Percentiles rank a stretch among this genome's conserved stretches.
phyloP scores from a whole-genome alignment of 1,140 invertebrate genomes.

The Agrypnia vestita region DNA sequence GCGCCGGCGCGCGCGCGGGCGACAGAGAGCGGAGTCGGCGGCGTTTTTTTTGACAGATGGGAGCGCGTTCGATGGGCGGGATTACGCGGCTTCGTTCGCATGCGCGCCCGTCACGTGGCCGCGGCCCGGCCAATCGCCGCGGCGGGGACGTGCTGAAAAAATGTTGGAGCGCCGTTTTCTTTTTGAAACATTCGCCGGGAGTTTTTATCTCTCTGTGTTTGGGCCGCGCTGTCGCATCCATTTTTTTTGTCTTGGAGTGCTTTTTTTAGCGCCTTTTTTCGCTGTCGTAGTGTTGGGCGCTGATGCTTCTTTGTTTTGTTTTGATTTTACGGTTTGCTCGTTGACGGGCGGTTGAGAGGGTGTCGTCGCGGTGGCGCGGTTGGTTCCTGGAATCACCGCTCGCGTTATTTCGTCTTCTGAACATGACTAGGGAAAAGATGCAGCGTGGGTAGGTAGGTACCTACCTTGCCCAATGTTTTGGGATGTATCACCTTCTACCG shows the following conservation, averaged over 20 bases:
- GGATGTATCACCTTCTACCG: too few species aligned
- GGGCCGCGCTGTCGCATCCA: not conserved
- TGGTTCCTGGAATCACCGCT: too few species aligned
- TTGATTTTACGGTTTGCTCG: slow-evolving; percentile 10
- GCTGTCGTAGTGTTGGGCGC: slow-evolving; percentile 7
- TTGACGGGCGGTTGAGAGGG: not conserved
- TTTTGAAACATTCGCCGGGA: slow-evolving; percentile 31
- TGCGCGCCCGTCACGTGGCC: slow-evolving; percentile 49
- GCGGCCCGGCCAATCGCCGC: slow-evolving; percentile 29
- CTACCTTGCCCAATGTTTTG: too few species aligned
- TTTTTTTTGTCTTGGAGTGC: slow-evolving; percentile 28
- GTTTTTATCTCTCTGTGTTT: slow-evolving; percentile 29
- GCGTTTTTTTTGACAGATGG: slow-evolving; percentile 38
- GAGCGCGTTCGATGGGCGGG: slow-evolving; percentile 39
- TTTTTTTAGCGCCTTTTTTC: slow-evolving; percentile 26
- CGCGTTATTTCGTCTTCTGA: too few species aligned
- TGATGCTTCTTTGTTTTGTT: slow-evolving; percentile 43
- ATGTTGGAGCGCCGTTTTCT: slow-evolving; percentile 45
- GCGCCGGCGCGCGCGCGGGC: not conserved
- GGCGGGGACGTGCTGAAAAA: slow-evolving; percentile 34
- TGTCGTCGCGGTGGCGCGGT: too few species aligned
- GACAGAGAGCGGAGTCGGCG: not conserved
- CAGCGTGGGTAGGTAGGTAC: too few species aligned
- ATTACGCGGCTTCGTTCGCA: slow-evolving; percentile 30
- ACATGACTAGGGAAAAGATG: too few species aligned